A percentile compares a stretch with the other conserved stretches of the same genome.
These are phyloP conservation scores for Aegypius monachus DNA, from an alignment of 2,113 vertebrate species.

Conservation along the genomic window DNA sequence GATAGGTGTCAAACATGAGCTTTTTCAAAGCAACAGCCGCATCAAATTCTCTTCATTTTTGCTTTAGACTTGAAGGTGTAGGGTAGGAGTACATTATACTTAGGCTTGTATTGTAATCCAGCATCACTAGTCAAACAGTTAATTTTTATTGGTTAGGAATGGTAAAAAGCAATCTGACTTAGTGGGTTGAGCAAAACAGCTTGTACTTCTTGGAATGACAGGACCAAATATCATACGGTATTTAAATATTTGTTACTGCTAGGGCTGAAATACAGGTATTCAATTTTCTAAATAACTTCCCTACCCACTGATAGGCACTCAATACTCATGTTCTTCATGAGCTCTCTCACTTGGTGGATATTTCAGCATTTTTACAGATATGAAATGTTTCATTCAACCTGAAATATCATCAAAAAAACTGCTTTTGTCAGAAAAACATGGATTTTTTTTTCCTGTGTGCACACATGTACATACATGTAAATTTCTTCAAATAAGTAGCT, in stretches of 20 bases:
- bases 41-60: background rate
- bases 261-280: background rate
- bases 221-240: rapidly evolving
- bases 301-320: background rate
- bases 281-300: background rate
- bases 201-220: background rate
- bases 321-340: background rate
- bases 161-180: background rate
- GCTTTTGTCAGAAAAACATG: background rate
- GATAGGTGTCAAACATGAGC: rapidly evolving
- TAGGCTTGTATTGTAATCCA: background rate
- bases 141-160: background rate
- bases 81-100: background rate
- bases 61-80: background rate
- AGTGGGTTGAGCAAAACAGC: background rate
- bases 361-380: background rate
- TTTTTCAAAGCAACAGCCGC: background rate
- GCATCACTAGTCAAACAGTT: background rate
- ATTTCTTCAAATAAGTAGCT: background rate
- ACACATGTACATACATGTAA: background rate
- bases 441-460: too few species aligned
- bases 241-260: background rate
- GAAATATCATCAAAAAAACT: background rate
- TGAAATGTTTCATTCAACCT: background rate
- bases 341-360: background rate